phyloP scores from a whole-genome alignment of 2,797 vertebrate species.

The Fistularia tabacaria region DNA sequence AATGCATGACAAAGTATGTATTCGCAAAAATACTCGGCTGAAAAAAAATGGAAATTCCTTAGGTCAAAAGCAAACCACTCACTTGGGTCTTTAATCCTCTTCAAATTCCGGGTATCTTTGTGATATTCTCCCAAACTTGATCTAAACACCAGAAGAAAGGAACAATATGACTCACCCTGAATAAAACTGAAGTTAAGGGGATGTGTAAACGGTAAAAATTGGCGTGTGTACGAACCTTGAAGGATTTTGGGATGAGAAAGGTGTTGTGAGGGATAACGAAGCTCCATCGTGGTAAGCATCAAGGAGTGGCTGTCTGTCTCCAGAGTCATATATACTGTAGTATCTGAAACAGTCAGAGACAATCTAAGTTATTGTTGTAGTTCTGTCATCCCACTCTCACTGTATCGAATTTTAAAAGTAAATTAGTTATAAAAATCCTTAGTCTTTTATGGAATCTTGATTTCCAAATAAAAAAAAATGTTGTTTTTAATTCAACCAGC shows the following conservation, averaged over 20 bases:
- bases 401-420: no score
- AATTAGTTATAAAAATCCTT: no score
- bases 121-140: conserved; percentile 83
- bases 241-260: conserved; percentile 74
- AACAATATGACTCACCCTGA: not conserved
- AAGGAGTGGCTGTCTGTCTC: conserved; percentile 83
- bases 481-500: no score
- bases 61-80: conserved; percentile 47
- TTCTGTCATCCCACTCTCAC: not conserved
- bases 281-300: conserved; percentile 89
- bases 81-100: conserved; percentile 86
- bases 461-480: no score
- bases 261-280: conserved; percentile 85
- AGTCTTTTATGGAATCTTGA: no score
- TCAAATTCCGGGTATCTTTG: conserved; percentile 87
- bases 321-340: conserved; percentile 86
- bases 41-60: not conserved
- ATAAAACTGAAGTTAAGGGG: not conserved
- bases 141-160: conserved; percentile 54
- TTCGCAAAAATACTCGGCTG: not conserved
- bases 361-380: not conserved
- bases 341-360: conserved; percentile 48
- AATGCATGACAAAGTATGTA: not conserved
- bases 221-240: conserved; percentile 68
- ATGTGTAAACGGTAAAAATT: not conserved